These are phyloP conservation scores for Orbicella faveolata DNA, from an alignment of 64 coral and sea anemone species.

Conservation along the genomic window DNA sequence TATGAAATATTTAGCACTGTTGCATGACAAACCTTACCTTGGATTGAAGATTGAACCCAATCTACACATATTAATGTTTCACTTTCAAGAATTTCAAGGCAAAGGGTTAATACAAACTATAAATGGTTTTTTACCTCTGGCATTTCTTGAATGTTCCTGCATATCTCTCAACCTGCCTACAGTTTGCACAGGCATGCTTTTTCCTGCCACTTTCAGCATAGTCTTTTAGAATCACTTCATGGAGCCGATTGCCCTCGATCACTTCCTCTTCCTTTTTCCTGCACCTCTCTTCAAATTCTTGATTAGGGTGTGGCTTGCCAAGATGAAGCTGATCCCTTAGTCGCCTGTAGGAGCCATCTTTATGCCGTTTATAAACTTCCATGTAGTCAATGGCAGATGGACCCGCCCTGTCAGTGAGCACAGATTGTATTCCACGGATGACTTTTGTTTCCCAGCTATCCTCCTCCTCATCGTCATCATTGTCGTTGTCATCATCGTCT, in stretches of 20 bases:
- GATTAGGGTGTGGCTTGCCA: conserved; percentile 55
- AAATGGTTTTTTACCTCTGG: conserved; percentile 24
- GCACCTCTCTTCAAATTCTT: conserved; percentile 43
- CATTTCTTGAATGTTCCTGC: conserved; percentile 56
- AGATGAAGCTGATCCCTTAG: conserved; percentile 37
- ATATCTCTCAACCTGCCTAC: conserved; percentile 44
- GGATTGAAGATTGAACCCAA: too few relatives aligned
- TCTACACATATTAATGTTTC: too few relatives aligned
- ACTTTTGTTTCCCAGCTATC: conserved; percentile 22
- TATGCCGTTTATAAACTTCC: conserved; percentile 9
- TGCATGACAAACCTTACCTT: too few relatives aligned
- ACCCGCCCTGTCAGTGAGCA: conserved; percentile 1
- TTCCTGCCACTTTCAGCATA: not conserved
- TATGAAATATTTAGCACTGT: too few relatives aligned
- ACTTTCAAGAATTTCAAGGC: too few relatives aligned
- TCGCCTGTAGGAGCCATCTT: not conserved
- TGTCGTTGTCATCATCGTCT: conserved; percentile 5
- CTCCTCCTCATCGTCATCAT: conserved; percentile 12
- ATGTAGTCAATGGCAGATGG: conserved; percentile 17
- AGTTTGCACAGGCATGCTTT: conserved; percentile 52
- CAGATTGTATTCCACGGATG: conserved; percentile 25
- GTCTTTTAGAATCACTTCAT: conserved; percentile 32
- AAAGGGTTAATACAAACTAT: too few relatives aligned
- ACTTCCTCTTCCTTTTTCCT: conserved; percentile 31
- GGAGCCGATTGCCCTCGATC: conserved; percentile 1